Conservation (phyloP, 2,888 invertebrate species). For the Hirtodrosophila confusa region DNA sequence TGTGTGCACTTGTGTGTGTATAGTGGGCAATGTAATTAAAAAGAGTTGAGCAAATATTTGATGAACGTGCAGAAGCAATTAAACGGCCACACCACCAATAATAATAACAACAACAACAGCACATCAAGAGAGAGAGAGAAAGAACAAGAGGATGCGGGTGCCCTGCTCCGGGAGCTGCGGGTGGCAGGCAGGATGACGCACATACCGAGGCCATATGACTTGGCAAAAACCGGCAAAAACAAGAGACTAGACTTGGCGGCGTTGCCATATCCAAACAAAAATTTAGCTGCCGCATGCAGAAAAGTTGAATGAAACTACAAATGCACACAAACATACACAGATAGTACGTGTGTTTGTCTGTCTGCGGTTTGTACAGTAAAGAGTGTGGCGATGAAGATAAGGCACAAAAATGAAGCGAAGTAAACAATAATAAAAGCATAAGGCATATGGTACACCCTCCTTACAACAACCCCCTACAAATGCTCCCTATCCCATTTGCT, state of each 20-base stretch:
- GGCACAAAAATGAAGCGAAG: slow-evolving; percentile 61
- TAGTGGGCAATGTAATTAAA: slow-evolving; percentile 72
- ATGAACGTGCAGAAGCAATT: slow-evolving; percentile 77
- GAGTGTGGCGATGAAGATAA: slow-evolving; percentile 50
- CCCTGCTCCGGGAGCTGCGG: slow-evolving; percentile 17
- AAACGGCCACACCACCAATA: slow-evolving; percentile 53
- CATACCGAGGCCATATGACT: slow-evolving; percentile 47
- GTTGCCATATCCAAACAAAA: slow-evolving; percentile 48
- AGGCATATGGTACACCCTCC: slow-evolving; percentile 33
- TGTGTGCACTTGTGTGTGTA: slow-evolving; percentile 26
- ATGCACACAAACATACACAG: slow-evolving; percentile 5
- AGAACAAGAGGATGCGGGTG: slow-evolving; percentile 30
- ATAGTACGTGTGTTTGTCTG: slow-evolving; percentile 7
- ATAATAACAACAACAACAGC: slow-evolving; percentile 29
- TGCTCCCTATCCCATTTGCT: slow-evolving; percentile 6
- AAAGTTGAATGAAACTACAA: slow-evolving; percentile 57
- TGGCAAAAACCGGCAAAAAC: slow-evolving; percentile 51
- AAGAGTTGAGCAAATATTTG: slow-evolving; percentile 77
- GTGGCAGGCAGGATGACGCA: slow-evolving; percentile 60
- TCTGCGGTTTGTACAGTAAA: slow-evolving; percentile 26
- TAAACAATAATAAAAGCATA: slow-evolving; percentile 69
- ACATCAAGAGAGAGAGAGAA: too few relatives aligned
- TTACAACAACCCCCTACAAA: slow-evolving; percentile 10
- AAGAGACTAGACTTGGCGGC: slow-evolving; percentile 45
- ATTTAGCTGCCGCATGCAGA: slow-evolving; percentile 54